Evolutionary conservation across 92 coral and sea anemone genomes (phyloP).

Genomic region (Bergia sp.): DNA sequence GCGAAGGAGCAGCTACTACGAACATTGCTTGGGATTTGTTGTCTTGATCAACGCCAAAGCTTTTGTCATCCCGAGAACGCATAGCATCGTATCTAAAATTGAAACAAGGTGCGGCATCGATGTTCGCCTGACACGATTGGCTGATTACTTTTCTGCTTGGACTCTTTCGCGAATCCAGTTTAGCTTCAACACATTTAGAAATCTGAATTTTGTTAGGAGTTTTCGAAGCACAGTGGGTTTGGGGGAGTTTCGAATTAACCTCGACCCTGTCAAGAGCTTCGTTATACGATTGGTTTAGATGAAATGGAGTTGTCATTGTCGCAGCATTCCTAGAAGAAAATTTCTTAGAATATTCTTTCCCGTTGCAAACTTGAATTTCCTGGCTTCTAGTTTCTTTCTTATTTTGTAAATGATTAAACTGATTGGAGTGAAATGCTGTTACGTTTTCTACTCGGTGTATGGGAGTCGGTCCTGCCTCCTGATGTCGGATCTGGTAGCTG

Average conservation of each 20-base stretch:
- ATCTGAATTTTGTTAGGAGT: background rate
- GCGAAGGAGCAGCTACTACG: background rate
- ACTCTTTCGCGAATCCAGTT: background rate
- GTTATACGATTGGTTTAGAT: background rate
- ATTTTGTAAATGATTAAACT: background rate
- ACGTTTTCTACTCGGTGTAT: background rate
- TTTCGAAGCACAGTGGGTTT: background rate
- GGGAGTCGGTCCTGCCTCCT: background rate
- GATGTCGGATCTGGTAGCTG: background rate
- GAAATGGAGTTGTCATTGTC: background rate
- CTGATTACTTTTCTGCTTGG: background rate
- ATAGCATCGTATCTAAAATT: background rate
- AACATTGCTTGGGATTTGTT: background rate
- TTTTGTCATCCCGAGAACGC: background rate
- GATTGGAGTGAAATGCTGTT: background rate
- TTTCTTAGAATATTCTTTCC: background rate
- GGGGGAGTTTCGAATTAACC: background rate
- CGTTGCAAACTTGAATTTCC: slow-evolving; percentile 12
- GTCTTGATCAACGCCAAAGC: background rate
- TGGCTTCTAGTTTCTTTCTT: slow-evolving; percentile 3
- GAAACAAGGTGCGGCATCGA: background rate
- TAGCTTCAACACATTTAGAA: background rate
- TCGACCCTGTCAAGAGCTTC: background rate
- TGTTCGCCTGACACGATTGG: background rate
- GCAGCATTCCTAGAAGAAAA: background rate